Base-by-base conservation (phyloP, 2,888 invertebrate genomes). In the Girardia tigrina region DNA sequence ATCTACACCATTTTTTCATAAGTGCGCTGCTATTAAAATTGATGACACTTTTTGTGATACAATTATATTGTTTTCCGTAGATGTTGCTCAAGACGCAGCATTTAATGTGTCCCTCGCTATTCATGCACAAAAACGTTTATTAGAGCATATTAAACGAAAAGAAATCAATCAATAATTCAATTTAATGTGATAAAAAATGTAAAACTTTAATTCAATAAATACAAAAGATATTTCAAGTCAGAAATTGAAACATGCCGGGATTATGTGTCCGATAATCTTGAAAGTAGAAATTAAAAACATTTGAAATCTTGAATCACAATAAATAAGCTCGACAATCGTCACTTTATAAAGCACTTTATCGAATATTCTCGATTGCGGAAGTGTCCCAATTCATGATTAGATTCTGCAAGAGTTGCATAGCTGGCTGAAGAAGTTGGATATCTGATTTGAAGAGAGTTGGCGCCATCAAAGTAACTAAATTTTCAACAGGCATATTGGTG, bases 371-470 rank as follows among this genome's bases (percentile, higher is more conserved):
- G 23, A 56, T 56, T 20, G 6, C 56, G 4, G 56, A 56, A 56
- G 56, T 56, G n/a, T 56, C 56, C 56, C 56, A 56, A 16, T 56
- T 56, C 56, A 56, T 56, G 23, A 56, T 56, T 23, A 56, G 23
- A 56, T 23, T 56, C 56, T 56, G 56, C 23, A 56, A 56, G 23
- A 56, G 56, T 56, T 56, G 56, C 56, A 56, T 56, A 2, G 56
- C 56, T 8, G 56, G 56, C 23, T 56, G 56, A 20, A 56, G n/a
- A 8, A 56, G 56, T 56, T 56, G 56, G 23, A 56, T 56, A 56
- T 56, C 56, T 56, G 56, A 56, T 56, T 56, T 56, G n/a, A 56
- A 56, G 23, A 56, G 56, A 56, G 56, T 56, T 4, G 56, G 56
- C 23, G 56, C 56, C 56, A 56, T 56, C 23, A 56, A 16, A 56